Evolutionary conservation across 2,113 vertebrate genomes (phyloP).

Genomic region (Edolisoma coerulescens): DNA sequence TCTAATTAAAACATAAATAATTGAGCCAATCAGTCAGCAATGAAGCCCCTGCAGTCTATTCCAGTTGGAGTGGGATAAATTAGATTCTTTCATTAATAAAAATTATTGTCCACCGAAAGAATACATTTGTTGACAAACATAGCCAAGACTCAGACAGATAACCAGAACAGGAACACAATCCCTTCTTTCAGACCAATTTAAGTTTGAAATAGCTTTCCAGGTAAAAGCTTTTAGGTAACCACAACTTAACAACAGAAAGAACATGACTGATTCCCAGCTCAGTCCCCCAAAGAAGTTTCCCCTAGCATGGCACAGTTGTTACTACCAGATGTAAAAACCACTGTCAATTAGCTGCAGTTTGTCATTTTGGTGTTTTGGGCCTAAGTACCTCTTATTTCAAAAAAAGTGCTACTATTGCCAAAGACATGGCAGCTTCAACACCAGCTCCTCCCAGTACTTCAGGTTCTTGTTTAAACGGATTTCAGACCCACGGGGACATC

Average conservation of each 20-base stretch:
- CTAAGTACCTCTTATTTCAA: background rate
- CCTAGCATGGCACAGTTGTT: background rate
- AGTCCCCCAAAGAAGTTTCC: background rate
- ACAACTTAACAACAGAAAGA: background rate
- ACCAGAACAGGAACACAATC: background rate
- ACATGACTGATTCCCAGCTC: background rate
- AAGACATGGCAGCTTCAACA: accelerated
- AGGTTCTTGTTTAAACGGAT: background rate
- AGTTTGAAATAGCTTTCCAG: background rate
- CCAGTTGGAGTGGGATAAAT: background rate
- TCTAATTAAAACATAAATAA: background rate
- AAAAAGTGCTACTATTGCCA: background rate
- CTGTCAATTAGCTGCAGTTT: background rate
- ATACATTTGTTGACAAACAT: background rate
- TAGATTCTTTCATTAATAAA: background rate
- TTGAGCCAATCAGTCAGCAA: background rate
- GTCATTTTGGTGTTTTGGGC: background rate
- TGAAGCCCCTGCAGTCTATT: background rate
- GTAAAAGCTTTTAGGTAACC: background rate
- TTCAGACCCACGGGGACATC: background rate
- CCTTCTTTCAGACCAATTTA: background rate
- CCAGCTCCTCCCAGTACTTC: background rate
- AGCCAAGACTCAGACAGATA: background rate
- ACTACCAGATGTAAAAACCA: background rate
- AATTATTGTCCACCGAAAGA: background rate